Evolutionary conservation across 1,140 invertebrate species (phyloP).

Genomic region (Zaprionus lachaisei): DNA sequence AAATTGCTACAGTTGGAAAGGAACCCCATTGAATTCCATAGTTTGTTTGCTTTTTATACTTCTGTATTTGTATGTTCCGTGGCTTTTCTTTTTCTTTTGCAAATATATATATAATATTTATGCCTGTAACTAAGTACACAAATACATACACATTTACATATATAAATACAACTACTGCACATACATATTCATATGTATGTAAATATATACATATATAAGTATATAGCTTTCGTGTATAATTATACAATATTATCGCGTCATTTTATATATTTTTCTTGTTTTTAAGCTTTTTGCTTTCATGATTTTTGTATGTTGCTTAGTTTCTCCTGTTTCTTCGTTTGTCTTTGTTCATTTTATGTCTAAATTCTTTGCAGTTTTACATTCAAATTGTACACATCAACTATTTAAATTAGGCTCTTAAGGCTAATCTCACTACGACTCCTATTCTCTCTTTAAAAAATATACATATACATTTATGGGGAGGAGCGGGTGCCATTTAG

Average conservation of each 20-base stretch:
- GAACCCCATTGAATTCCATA: background rate
- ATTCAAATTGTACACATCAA: constrained; percentile 63
- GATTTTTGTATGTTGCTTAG: constrained; percentile 36
- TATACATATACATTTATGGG: constrained; percentile 44
- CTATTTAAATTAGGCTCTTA: constrained; percentile 77
- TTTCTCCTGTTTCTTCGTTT: constrained; percentile 52
- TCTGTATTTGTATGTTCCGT: constrained; percentile 60
- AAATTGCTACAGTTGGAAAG: background rate
- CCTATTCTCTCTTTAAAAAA: constrained; percentile 45
- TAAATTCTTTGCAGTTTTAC: constrained; percentile 77
- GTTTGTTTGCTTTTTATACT: constrained; percentile 31
- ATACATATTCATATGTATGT: constrained; percentile 68
- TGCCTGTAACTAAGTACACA: constrained; percentile 78
- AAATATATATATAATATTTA: constrained; percentile 73
- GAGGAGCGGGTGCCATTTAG: constrained; percentile 32
- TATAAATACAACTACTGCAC: constrained; percentile 77
- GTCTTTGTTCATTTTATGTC: constrained; percentile 80
- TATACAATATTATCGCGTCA: constrained; percentile 79
- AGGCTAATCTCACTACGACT: constrained; percentile 76
- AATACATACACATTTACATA: constrained; percentile 81
- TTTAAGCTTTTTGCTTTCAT: constrained; percentile 54
- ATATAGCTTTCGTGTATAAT: constrained; percentile 64
- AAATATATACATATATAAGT: constrained; percentile 54
- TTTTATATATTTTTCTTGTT: constrained; percentile 52
- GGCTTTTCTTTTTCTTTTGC: constrained; percentile 57